These are phyloP conservation scores for Amblyraja radiata DNA, from an alignment of 2,797 vertebrate species.

Conservation along the genomic window DNA sequence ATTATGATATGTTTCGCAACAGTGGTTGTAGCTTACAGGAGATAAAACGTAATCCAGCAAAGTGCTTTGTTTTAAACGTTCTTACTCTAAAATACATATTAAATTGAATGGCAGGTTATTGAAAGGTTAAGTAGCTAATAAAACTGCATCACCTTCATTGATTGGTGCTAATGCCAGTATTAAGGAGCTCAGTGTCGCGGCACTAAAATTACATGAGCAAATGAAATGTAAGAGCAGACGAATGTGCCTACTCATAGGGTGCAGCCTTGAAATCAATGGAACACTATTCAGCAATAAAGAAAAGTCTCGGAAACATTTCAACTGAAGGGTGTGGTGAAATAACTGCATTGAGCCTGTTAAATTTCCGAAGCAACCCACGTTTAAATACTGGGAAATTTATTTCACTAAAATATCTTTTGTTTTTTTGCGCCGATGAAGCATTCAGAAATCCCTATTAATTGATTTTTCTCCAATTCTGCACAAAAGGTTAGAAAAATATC, in stretches of 20 bases:
- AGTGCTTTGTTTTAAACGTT: not conserved
- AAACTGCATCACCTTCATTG: not conserved
- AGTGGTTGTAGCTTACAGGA: too few species aligned
- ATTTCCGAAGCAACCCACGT: not conserved
- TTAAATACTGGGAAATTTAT: not conserved
- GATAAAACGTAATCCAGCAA: not conserved
- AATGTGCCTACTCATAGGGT: not conserved
- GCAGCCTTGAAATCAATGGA: not conserved
- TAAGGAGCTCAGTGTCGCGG: too few species aligned
- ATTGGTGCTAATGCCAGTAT: not conserved
- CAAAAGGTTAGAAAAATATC: slow-evolving; percentile 5
- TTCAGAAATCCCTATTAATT: not conserved
- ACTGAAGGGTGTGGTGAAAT: not conserved
- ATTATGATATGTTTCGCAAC: not conserved
- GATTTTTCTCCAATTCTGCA: not conserved
- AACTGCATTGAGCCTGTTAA: not conserved
- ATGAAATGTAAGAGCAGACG: not conserved
- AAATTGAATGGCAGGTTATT: not conserved
- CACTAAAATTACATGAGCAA: not conserved
- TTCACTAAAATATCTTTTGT: not conserved
- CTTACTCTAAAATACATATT: not conserved
- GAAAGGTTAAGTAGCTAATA: not conserved
- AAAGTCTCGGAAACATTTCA: not conserved
- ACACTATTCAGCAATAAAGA: not conserved
- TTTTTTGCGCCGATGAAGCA: not conserved